Conservation (phyloP, 2,113 vertebrate species). For the Columbina picui region DNA sequence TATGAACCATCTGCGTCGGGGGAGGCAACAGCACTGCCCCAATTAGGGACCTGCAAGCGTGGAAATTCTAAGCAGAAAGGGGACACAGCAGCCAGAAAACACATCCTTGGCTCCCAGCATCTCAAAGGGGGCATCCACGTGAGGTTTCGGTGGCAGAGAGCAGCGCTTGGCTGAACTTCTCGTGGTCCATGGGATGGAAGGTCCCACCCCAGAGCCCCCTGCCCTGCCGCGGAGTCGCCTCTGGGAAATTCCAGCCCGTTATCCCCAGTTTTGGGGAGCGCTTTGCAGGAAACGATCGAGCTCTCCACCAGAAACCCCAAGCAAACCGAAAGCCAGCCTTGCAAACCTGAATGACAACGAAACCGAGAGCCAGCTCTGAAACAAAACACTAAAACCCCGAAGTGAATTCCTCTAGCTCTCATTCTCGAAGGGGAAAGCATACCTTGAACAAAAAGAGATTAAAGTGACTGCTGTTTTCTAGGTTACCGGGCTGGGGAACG, state of each 20-base stretch:
- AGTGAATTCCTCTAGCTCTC: background rate
- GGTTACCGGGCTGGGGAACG: rapidly evolving
- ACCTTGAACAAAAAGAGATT: rapidly evolving
- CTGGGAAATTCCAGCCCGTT: background rate
- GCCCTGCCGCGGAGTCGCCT: rapidly evolving
- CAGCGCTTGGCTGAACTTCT: background rate
- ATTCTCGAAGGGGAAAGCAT: rapidly evolving
- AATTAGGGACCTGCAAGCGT: background rate
- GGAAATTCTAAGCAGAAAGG: background rate
- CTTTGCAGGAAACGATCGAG: rapidly evolving
- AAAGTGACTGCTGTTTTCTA: rapidly evolving
- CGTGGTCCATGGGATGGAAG: rapidly evolving
- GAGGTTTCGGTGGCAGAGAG: rapidly evolving
- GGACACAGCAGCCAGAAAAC: background rate
- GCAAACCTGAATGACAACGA: rapidly evolving
- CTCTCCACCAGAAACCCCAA: background rate
- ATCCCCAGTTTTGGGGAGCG: background rate
- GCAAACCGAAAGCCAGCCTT: background rate
- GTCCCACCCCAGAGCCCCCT: background rate
- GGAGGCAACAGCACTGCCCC: background rate
- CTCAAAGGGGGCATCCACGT: background rate
- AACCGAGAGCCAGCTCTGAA: rapidly evolving
- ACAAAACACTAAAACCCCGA: rapidly evolving
- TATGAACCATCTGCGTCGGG: background rate
- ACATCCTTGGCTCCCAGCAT: background rate